A percentile compares a stretch with the other conserved stretches of the same genome.
phyloP scores from a whole-genome alignment of 2,888 invertebrate species.

The Fissipunctia ypsillon region DNA sequence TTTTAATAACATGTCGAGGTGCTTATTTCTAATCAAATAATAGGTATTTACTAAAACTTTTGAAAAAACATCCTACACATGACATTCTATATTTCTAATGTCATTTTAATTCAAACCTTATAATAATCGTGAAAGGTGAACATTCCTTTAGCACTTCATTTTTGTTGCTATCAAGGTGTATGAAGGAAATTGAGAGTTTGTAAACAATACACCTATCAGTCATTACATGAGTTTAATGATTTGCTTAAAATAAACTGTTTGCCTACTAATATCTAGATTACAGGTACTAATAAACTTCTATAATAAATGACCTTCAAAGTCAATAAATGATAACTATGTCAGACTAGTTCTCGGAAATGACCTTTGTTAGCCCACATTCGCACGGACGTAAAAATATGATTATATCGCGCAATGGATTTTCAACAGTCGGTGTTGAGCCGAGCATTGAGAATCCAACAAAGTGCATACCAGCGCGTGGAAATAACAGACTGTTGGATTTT shows the following conservation, averaged over 20 bases:
- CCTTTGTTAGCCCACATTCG: too few relatives aligned
- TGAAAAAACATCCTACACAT: neutral
- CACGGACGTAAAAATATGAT: too few relatives aligned
- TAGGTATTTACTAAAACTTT: neutral
- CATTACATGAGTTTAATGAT: constrained; percentile 1
- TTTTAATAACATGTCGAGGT: neutral
- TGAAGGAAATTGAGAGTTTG: neutral
- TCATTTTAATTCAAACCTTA: neutral
- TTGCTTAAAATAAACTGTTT: constrained; percentile 6
- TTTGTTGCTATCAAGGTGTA: neutral
- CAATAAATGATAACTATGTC: constrained; percentile 61
- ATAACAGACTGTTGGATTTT: too few relatives aligned
- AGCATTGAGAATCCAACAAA: too few relatives aligned
- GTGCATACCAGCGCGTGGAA: too few relatives aligned
- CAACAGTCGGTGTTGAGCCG: too few relatives aligned
- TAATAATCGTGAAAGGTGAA: neutral
- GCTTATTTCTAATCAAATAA: neutral
- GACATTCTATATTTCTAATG: neutral
- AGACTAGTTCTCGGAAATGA: constrained; percentile 69
- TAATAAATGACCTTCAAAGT: constrained; percentile 24
- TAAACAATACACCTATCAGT: constrained; percentile 30
- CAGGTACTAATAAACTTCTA: neutral
- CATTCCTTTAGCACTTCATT: neutral
- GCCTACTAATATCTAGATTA: neutral
- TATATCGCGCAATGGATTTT: too few relatives aligned